Conservation (phyloP, 2,797 vertebrate genomes). For the Capromys pilorides region DNA sequence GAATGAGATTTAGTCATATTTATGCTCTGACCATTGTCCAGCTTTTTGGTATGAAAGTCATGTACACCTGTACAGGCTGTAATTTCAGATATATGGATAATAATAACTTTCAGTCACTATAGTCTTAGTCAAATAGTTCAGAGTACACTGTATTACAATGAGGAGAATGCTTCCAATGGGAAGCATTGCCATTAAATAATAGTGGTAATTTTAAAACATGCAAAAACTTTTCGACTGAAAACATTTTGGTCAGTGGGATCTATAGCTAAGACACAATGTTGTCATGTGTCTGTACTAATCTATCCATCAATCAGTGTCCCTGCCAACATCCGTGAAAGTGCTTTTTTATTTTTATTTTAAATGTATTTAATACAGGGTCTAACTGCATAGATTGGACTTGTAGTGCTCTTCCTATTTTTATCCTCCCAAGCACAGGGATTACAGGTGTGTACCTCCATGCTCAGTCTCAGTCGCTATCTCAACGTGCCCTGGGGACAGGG, state of each 20-base stretch:
- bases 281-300: background rate
- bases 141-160: background rate
- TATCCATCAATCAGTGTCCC: background rate
- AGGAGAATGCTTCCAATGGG: no score
- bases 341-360: no score
- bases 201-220: background rate
- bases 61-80: background rate
- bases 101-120: background rate
- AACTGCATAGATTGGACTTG: no score
- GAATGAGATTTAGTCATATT: background rate
- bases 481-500: no score
- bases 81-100: background rate
- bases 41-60: background rate
- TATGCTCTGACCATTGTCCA: background rate
- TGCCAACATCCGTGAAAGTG: background rate
- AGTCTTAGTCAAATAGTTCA: slow-evolving; percentile 20
- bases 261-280: background rate
- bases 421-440: no score
- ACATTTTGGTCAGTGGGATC: background rate
- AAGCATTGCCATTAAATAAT: background rate
- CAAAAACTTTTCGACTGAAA: background rate
- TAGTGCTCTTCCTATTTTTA: no score
- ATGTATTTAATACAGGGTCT: no score
- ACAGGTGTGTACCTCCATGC: no score
- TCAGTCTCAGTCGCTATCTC: no score